A percentile compares a stretch with the other conserved stretches of the same genome.
These are phyloP conservation scores for Danaus plexippus DNA, from an alignment of 1,140 invertebrate species.

Conservation along the genomic window DNA sequence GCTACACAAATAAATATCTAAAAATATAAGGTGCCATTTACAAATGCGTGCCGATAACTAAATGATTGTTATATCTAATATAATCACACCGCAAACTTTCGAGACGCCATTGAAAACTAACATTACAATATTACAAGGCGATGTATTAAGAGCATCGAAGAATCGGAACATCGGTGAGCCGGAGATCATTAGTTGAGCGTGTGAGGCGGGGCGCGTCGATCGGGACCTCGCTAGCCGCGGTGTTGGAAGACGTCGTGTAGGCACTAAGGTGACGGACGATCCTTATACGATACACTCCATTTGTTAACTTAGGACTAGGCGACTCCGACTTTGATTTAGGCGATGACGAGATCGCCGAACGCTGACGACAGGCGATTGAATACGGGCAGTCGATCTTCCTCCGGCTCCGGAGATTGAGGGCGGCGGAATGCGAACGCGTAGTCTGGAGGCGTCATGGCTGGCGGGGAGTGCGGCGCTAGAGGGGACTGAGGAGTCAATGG, in stretches of 20 bases:
- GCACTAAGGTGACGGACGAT: slow-evolving; percentile 64
- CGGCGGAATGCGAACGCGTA: slow-evolving; percentile 55
- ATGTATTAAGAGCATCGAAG: slow-evolving; percentile 59
- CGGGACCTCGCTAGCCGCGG: slow-evolving; percentile 55
- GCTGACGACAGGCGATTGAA: slow-evolving; percentile 80
- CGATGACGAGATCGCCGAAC: slow-evolving; percentile 75
- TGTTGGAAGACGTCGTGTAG: slow-evolving; percentile 62
- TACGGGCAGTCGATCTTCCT: slow-evolving; percentile 76
- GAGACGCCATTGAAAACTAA: slow-evolving; percentile 65
- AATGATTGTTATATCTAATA: slow-evolving; percentile 50
- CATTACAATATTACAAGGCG: slow-evolving; percentile 57
- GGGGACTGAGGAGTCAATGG: slow-evolving; percentile 64
- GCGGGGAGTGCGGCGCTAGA: slow-evolving; percentile 53
- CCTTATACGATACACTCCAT: slow-evolving; percentile 57
- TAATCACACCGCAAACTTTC: slow-evolving; percentile 69
- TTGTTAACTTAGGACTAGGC: slow-evolving; percentile 61
- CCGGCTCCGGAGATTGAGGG: slow-evolving; percentile 51
- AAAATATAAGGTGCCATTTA: slow-evolving; percentile 69
- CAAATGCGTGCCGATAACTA: slow-evolving; percentile 68
- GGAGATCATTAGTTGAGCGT: slow-evolving; percentile 71
- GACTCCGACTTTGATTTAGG: slow-evolving; percentile 37
- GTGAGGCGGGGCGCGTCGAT: slow-evolving; percentile 53
- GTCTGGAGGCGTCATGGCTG: slow-evolving; percentile 68
- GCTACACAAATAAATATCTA: slow-evolving; percentile 66
- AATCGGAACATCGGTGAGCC: slow-evolving; percentile 62